Base-by-base conservation (phyloP, 1,140 invertebrate species). In the Andrena cerasifolii region DNA sequence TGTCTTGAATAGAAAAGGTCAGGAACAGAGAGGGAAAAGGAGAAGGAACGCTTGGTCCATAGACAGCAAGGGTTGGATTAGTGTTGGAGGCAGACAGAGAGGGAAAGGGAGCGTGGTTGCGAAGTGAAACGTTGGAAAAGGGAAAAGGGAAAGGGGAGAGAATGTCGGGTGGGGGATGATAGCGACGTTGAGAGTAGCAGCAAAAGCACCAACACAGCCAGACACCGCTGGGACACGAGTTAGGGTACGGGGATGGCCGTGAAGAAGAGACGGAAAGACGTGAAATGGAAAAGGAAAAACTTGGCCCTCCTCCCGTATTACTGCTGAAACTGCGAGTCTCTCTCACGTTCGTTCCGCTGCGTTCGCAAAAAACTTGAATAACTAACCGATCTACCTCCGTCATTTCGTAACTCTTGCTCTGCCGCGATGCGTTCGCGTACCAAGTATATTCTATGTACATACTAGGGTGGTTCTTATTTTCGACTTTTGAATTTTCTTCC, bases 331-430 rank as follows among this genome's bases (percentile, higher is more conserved):
- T 82, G 80, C 83, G 28, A 65, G 70, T 80, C 68, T 40, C 49
- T 56, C 45, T 28, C 28, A 24, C 26, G 43, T 56, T 78, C 51
- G 53, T 72, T 70, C 28, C 45, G 79, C 86, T 68, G 71, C 75
- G 78, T 86, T 54, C n/a, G 84, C 88, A 78, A 85, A 89, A 89
- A 88, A 88, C 81, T 59, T 80, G 87, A 83, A 88, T 87, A 88
- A 87, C 86, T 81, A 78, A 83, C 79, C 82, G 67, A 85, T 86
- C 62, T 49, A 63, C 14, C 66, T 12, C 49, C 58, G 66, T 31
- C 31, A 67, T 68, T 70, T 65, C 65, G 40, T 80, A 26, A 5
- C 6, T 10, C 51, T 14, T 26, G 3, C 6, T 33, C 31, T 21
- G 18, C 1, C 47, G 16, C 16, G 45, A 49, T 16, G 3, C 45